These are phyloP conservation scores for Drosophila ambigua DNA, from an alignment of 1,140 invertebrate species.

Conservation along the genomic window DNA sequence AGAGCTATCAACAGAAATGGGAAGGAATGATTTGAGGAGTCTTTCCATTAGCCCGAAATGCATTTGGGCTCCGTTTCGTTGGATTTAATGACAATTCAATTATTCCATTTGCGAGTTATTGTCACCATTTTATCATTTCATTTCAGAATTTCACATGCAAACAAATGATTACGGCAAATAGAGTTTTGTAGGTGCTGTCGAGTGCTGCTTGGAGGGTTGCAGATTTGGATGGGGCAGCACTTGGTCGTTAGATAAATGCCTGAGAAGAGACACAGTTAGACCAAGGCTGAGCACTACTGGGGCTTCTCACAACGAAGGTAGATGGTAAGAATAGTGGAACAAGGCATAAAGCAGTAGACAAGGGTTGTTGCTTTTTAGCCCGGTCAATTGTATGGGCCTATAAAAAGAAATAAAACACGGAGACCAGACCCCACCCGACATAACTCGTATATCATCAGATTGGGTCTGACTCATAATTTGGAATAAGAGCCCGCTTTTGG, in stretches of 20 bases:
- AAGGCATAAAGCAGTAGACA: slow-evolving; percentile 4
- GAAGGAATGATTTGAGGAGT: neutral
- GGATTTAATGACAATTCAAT: slow-evolving; percentile 56
- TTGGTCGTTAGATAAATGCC: slow-evolving; percentile 36
- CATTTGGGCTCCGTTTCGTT: slow-evolving; percentile 26
- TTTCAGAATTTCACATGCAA: slow-evolving; percentile 52
- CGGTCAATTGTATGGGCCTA: slow-evolving; percentile 31
- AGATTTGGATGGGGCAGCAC: slow-evolving; percentile 11
- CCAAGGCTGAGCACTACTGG: slow-evolving; percentile 43
- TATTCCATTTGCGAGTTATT: slow-evolving; percentile 50
- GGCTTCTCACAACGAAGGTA: slow-evolving; percentile 46
- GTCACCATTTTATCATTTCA: slow-evolving; percentile 22
- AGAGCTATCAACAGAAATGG: slow-evolving; percentile 23
- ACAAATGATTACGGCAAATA: slow-evolving; percentile 66
- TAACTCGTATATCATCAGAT: slow-evolving; percentile 24
- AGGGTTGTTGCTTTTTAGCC: slow-evolving; percentile 26
- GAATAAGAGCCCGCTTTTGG: neutral
- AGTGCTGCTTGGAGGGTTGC: slow-evolving; percentile 4
- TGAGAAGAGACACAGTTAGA: slow-evolving; percentile 4
- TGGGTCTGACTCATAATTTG: slow-evolving; percentile 29
- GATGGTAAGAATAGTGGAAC: slow-evolving; percentile 18
- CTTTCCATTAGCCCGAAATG: slow-evolving; percentile 37
- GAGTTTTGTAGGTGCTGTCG: slow-evolving; percentile 35
- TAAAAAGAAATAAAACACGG: slow-evolving; percentile 23
- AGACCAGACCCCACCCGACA: slow-evolving; percentile 28